These are phyloP conservation scores for Sylvilagus floridanus DNA, from an alignment of 2,797 vertebrate species.

Conservation along the genomic window DNA sequence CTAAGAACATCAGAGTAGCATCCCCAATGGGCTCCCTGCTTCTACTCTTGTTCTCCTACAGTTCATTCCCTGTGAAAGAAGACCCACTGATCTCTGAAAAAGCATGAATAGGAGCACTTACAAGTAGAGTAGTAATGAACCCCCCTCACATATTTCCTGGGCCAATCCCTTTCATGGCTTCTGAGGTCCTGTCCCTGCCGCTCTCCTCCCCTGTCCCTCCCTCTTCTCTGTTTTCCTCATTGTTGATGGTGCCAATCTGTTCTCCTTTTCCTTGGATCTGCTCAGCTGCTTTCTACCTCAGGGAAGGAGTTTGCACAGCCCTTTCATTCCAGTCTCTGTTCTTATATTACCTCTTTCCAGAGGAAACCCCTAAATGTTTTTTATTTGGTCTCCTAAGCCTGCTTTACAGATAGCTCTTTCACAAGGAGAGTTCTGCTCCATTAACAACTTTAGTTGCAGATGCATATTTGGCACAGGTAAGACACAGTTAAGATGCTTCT, in stretches of 20 bases:
- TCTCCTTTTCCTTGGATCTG: not conserved
- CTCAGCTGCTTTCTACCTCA: not conserved
- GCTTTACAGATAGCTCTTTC: not conserved
- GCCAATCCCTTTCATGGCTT: not conserved
- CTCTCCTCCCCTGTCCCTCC: rapidly evolving
- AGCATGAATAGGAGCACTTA: not conserved
- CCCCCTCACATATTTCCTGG: not conserved
- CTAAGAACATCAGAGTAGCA: not conserved
- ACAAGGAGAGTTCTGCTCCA: not conserved
- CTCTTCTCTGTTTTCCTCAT: not conserved
- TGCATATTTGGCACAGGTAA: too few species aligned
- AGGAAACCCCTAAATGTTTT: not conserved
- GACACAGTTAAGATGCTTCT: too few species aligned
- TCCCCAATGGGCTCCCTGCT: not conserved
- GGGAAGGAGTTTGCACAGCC: not conserved
- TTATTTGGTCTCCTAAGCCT: not conserved
- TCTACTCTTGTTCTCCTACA: not conserved
- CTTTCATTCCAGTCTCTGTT: not conserved
- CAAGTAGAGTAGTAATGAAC: not conserved
- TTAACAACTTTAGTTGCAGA: too few species aligned
- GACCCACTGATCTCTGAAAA: not conserved
- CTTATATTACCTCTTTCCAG: not conserved
- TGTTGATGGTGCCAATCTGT: rapidly evolving
- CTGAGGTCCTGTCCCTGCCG: not conserved
- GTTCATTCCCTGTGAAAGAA: not conserved